Evolutionary conservation across 2,888 invertebrate species (phyloP), one percentile per base, ranked within the genome.

Genomic region (Halocaridina rubra): DNA sequence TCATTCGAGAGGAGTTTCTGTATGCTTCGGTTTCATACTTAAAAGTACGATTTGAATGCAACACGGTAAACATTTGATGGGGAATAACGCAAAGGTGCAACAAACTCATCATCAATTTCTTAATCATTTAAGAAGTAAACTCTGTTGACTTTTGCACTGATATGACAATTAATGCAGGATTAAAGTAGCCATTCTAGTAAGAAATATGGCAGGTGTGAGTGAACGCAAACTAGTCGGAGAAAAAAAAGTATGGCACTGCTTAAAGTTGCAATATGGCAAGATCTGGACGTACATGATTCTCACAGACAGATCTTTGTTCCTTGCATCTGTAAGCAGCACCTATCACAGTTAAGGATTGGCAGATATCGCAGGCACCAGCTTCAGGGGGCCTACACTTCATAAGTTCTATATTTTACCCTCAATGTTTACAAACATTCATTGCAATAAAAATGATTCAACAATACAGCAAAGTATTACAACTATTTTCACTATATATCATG

Each of bases 271-370:
- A 32, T 29, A 8, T 7, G 24, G 27, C 53, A 64, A 46, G 24
- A 13, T 16, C 46, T 69, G 69, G 67, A 61, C 29, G 29, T 59
- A 32, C 24, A 22, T 30, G 13, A 13, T 16, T 7, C 5, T 5
- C n/a, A 22, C n/a, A 27, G n/a, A 59, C n/a, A 72, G 30, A 29
- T 27, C 19, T 59, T n/a, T 24, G n/a, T 77, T 33, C 77, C n/a
- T 59, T 46, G 78, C 71, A 72, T 61, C 53, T 27, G 27, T 59
- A 71, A 78, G 71, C 33, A 30, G 82, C 71, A 39, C 77, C 77
- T 82, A 82, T 82, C 82, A 82, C 82, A 82, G 82, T 71, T 59
- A 72, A 77, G 72, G 82, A 77, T 82, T 78, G 77, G 82, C 82
- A 67, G 71, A 72, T 24, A 72, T 33, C 53, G 59, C 39, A 74